Percentiles rank a stretch among this genome's conserved stretches.
These are phyloP conservation scores for Cephus cinctus DNA, from an alignment of 1,140 invertebrate species.

Conservation along the genomic window DNA sequence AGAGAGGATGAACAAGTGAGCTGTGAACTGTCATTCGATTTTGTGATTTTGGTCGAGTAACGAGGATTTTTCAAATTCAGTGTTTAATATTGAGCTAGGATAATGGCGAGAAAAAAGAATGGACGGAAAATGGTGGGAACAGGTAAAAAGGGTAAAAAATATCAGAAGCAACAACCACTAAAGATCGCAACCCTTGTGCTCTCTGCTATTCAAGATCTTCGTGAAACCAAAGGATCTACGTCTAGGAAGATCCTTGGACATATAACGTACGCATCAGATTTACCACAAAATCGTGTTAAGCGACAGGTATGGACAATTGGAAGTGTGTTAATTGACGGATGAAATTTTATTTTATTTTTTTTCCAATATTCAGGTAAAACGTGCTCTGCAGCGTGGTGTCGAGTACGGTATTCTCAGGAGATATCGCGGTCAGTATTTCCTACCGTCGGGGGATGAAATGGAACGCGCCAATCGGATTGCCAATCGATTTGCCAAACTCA, in stretches of 20 bases:
- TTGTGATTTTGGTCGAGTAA: no score
- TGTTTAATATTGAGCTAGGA: not conserved
- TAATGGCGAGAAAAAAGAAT: constrained; percentile 15
- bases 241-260: constrained; percentile 37
- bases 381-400: constrained; percentile 32
- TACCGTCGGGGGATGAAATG: constrained; percentile 32
- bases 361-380: constrained; percentile 28
- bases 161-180: constrained; percentile 20
- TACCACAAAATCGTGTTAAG: constrained; percentile 28
- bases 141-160: constrained; percentile 4
- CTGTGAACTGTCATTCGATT: no score
- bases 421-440: constrained; percentile 39
- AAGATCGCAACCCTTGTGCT: constrained; percentile 40
- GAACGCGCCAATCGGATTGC: constrained; percentile 35
- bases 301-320: constrained; percentile 31
- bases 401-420: constrained; percentile 39
- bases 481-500: constrained; percentile 35
- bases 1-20: no score
- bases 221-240: constrained; percentile 35
- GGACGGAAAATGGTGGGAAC: not conserved
- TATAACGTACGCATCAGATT: constrained; percentile 33
- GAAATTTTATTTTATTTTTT: no score
- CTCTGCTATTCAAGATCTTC: constrained; percentile 40
- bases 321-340: not conserved
- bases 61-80: no score